Conservation (phyloP, 2,797 vertebrate genomes). For the Pantherophis alleghaniensis region DNA sequence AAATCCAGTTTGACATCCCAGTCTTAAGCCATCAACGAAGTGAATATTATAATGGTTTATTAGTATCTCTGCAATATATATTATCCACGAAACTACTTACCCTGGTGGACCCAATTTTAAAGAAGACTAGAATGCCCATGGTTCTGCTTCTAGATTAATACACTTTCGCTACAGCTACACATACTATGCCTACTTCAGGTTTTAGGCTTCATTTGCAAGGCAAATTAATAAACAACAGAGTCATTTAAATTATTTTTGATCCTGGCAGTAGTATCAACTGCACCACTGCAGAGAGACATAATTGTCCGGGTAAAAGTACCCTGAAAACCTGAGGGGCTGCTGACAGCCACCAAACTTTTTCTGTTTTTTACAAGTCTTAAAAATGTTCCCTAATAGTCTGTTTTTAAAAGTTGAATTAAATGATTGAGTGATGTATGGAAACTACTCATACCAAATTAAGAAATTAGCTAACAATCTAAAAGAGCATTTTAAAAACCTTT, state of each 20-base stretch:
- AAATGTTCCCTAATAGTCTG: not conserved
- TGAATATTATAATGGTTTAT: slow-evolving; percentile 47
- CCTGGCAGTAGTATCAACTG: not conserved
- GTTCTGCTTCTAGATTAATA: not conserved
- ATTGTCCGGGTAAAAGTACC: not conserved
- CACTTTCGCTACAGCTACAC: not conserved
- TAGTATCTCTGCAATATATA: slow-evolving; percentile 35
- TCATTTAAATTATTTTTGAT: not conserved
- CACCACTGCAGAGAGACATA: not conserved
- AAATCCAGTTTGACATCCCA: no score
- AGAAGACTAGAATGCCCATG: not conserved
- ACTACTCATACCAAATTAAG: not conserved
- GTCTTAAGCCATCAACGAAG: slow-evolving; percentile 21
- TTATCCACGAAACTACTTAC: slow-evolving; percentile 25
- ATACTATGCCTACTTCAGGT: not conserved
- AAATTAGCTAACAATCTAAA: not conserved
- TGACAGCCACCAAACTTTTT: not conserved
- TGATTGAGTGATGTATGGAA: not conserved
- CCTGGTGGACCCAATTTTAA: not conserved
- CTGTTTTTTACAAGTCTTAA: not conserved
- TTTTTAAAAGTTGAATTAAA: not conserved
- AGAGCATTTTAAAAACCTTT: not conserved
- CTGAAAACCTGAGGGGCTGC: not conserved
- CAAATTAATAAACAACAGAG: not conserved
- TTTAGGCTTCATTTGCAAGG: not conserved